Base-by-base conservation (phyloP, 2,888 invertebrate species). In the Thyatira batis region DNA sequence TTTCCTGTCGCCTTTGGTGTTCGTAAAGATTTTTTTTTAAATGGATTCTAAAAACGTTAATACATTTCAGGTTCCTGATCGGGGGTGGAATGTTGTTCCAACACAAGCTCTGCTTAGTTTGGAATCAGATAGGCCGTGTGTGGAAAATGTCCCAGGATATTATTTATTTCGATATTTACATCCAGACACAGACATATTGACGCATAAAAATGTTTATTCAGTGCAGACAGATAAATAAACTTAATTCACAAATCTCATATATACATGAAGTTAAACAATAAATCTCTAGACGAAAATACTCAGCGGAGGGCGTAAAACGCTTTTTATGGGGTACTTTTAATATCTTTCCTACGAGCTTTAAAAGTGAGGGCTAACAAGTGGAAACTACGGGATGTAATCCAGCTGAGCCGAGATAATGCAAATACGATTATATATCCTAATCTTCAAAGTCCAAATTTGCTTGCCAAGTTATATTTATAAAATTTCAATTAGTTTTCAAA, bases 361-460 rank as follows among this genome's bases (percentile, higher is more conserved):
- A 20, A 45, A 13, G n/a, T n/a, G 45, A 45, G 46, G 10, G 10
- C 46, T 13, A 33, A 33, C 33, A 33, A 46, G 27, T 46, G 46
- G 27, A 46, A 46, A 46, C 46, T 46, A 46, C 46, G 27, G 27
- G 46, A 13, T 17, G 46, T 46, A 46, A 46, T 27, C 46, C 48
- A 20, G 28, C 17, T 48, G 48, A 48, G 48, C 48, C 28, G 6
- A n/a, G 48, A 27, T 28, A 28, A 20, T 48, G 4, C 20, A 48
- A 48, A 48, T 48, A 48, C 48, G 48, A 27, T 48, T 48, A 27
- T 27, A 11, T 27, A 27, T 17, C 25, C 17, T 27, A 10, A 27
- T 13, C 17, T 27, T 27, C 17, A 20, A 20, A 48, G 27, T 27
- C 4, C 25, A 10, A 20, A 8, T 27, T 20, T 27, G 9, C 28